Conservation (phyloP, 2,113 vertebrate species). For the Galbula dea region DNA sequence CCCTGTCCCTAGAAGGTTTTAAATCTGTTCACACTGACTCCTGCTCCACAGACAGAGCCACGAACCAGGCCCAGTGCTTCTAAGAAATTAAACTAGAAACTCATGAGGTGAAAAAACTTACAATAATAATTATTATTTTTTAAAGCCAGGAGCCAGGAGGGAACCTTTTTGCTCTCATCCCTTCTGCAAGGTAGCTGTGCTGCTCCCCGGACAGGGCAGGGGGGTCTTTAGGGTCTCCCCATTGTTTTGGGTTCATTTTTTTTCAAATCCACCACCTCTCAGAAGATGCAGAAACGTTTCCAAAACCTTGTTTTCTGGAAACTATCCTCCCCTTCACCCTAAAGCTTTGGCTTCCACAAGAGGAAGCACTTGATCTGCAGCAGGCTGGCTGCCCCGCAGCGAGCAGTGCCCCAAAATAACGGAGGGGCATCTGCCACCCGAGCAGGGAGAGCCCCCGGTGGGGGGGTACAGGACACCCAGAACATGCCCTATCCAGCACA, state of each 20-base stretch:
- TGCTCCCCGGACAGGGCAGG: not conserved
- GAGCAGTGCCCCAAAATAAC: not conserved
- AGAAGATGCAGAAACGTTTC: not conserved
- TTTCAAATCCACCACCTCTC: not conserved
- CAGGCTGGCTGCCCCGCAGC: not conserved
- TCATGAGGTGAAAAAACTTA: not conserved
- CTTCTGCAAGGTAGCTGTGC: not conserved
- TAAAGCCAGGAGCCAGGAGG: not conserved
- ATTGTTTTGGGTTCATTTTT: not conserved
- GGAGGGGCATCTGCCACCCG: not conserved
- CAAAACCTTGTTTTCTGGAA: not conserved
- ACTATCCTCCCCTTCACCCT: too few species aligned
- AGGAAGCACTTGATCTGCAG: not conserved
- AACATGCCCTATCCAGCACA: not conserved
- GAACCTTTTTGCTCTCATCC: not conserved
- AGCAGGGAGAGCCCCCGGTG: not conserved
- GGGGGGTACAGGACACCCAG: too few species aligned
- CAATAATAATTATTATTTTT: not conserved
- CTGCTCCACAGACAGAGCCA: not conserved
- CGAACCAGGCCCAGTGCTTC: not conserved
- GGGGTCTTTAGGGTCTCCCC: not conserved
- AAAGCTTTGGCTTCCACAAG: not conserved
- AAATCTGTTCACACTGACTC: not conserved
- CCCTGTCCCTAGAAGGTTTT: not conserved
- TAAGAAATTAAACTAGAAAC: not conserved